Evolutionary conservation across 2,113 vertebrate species (phyloP).

Genomic region (Hepsetus odoe): DNA sequence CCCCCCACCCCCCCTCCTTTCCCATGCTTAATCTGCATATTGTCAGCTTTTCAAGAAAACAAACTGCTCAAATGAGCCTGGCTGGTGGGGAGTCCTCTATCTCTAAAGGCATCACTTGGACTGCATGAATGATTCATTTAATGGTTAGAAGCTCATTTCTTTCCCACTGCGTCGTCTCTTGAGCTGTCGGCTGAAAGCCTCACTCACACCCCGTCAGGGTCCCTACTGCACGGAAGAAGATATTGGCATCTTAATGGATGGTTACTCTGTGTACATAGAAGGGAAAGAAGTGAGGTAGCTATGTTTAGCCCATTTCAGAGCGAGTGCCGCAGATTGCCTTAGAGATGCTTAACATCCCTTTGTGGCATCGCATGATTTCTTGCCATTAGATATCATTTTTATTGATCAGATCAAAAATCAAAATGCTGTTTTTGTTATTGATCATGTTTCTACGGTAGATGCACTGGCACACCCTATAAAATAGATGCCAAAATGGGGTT

Average conservation of each 20-base stretch:
- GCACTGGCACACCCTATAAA: no score
- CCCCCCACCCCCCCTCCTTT: constrained; percentile 2
- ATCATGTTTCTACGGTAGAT: no score
- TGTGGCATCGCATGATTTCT: background rate
- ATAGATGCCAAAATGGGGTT: no score
- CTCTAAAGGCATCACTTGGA: constrained; percentile 65
- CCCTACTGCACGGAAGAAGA: constrained; percentile 7
- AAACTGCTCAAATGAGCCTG: constrained; percentile 61
- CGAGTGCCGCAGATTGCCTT: background rate
- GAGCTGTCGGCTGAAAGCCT: constrained; percentile 56
- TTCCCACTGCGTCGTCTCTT: constrained; percentile 61
- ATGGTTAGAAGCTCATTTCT: constrained; percentile 67
- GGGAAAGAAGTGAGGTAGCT: background rate
- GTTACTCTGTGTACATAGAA: background rate
- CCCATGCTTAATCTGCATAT: constrained; percentile 42
- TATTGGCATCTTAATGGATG: constrained; percentile 24
- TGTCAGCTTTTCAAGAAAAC: constrained; percentile 52
- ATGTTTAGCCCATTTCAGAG: background rate
- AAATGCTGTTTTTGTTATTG: background rate
- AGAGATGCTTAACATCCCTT: background rate
- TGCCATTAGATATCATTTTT: background rate
- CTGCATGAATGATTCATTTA: constrained; percentile 70
- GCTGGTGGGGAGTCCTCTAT: constrained; percentile 56
- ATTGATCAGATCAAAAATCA: background rate
- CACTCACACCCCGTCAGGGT: constrained; percentile 51